Percentiles rank a stretch among this genome's conserved stretches.
Evolutionary conservation across 2,888 invertebrate genomes (phyloP).

Genomic region (Cordilura impudica): DNA sequence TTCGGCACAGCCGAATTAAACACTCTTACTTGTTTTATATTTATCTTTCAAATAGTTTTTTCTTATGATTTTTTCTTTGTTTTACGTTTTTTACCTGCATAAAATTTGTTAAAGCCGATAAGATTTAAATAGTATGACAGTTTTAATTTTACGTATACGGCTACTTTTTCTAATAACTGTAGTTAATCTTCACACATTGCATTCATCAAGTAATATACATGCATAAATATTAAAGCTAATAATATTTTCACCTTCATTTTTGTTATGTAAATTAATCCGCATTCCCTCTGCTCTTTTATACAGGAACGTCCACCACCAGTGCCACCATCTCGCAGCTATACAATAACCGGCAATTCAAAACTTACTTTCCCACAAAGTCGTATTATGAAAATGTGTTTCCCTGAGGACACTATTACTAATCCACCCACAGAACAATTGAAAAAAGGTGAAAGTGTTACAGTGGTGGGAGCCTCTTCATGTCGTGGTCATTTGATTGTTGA

Average conservation of each 20-base stretch:
- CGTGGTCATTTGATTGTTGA: slow-evolving; percentile 93
- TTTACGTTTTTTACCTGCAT: too few species aligned
- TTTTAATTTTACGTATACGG: too few species aligned
- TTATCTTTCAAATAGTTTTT: too few species aligned
- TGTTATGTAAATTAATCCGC: slow-evolving; percentile 41
- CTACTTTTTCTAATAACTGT: too few species aligned
- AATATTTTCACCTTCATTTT: slow-evolving; percentile 16
- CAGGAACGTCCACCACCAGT: slow-evolving; percentile 95
- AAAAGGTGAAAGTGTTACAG: slow-evolving; percentile 92
- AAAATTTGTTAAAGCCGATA: too few species aligned
- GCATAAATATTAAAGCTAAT: too few species aligned
- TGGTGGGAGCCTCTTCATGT: slow-evolving; percentile 90
- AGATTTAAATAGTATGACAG: too few species aligned
- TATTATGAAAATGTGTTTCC: slow-evolving; percentile 93
- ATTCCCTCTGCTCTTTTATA: neutral
- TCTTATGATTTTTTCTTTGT: too few species aligned
- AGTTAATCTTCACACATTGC: too few species aligned
- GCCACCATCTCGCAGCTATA: slow-evolving; percentile 93
- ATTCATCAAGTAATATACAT: neutral
- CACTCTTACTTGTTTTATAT: too few species aligned
- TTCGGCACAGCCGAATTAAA: too few species aligned
- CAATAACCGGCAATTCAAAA: slow-evolving; percentile 93
- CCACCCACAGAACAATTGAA: slow-evolving; percentile 80
- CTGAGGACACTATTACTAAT: slow-evolving; percentile 80
- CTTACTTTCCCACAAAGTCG: slow-evolving; percentile 95